Percentiles rank a stretch among this genome's conserved stretches.
phyloP scores from a whole-genome alignment of 2,113 vertebrate species.

The Rhea americana region DNA sequence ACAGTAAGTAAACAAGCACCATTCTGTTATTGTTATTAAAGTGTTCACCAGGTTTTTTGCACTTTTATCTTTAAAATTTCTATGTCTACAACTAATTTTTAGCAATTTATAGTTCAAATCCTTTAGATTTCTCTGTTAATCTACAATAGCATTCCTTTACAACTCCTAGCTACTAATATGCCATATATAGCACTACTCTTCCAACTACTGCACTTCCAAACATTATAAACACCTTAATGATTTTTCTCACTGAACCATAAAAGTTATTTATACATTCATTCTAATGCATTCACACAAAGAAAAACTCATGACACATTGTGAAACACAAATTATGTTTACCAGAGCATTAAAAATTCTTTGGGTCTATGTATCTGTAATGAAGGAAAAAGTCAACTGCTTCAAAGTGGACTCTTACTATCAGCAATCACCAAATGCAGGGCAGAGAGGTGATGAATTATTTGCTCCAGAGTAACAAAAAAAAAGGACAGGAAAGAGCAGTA shows the following conservation, averaged over 20 bases:
- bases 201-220: conserved; percentile 69
- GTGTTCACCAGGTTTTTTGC: background rate
- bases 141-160: conserved; percentile 13
- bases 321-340: conserved; percentile 74
- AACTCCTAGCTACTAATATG: conserved; percentile 47
- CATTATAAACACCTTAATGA: conserved; percentile 76
- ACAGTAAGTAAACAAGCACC: background rate
- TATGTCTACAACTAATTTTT: background rate
- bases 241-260: conserved; percentile 74
- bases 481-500: conserved; percentile 31
- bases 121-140: conserved; percentile 28
- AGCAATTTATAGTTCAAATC: conserved; percentile 1
- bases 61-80: conserved; percentile 21
- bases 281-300: conserved; percentile 66
- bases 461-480: conserved; percentile 20
- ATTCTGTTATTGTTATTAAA: background rate
- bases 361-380: conserved; percentile 69
- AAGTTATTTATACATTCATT: conserved; percentile 78
- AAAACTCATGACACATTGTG: conserved; percentile 60
- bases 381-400: conserved; percentile 56
- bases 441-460: conserved; percentile 62
- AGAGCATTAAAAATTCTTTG: conserved; percentile 63
- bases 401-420: conserved; percentile 44
- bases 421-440: conserved; percentile 42
- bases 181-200: conserved; percentile 66